phyloP scores from a whole-genome alignment of 2,888 invertebrate species.

The Polydrusus cervinus region DNA sequence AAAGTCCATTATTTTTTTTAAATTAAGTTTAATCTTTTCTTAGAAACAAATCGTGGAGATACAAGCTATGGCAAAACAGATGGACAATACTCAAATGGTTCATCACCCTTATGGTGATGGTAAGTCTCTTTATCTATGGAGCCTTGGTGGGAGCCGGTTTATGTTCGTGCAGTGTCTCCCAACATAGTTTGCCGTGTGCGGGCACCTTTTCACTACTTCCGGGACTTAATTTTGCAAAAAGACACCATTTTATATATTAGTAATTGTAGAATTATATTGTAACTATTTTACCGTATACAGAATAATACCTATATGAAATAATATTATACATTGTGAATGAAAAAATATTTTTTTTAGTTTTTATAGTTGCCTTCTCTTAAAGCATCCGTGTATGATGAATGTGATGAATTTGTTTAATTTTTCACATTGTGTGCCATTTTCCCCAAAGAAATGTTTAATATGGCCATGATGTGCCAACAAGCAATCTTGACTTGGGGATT shows the following conservation, averaged over 20 bases:
- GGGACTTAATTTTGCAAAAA: conserved; percentile 46
- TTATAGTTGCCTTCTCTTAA: too few relatives aligned
- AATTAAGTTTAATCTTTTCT: not conserved
- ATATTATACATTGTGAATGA: too few relatives aligned
- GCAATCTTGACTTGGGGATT: too few relatives aligned
- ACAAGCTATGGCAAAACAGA: conserved; percentile 56
- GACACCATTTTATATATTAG: conserved; percentile 49
- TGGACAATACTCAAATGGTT: conserved; percentile 58
- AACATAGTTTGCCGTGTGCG: conserved; percentile 52
- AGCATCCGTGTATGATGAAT: too few relatives aligned
- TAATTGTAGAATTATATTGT: not conserved
- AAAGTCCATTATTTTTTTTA: too few relatives aligned
- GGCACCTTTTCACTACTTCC: conserved; percentile 54
- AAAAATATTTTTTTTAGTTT: too few relatives aligned
- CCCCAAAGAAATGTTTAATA: too few relatives aligned
- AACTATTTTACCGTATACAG: too few relatives aligned
- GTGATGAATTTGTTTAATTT: too few relatives aligned
- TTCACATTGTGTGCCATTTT: too few relatives aligned
- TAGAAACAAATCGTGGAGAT: conserved; percentile 43
- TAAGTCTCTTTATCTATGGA: conserved; percentile 59
- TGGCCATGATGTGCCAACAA: too few relatives aligned
- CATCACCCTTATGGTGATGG: conserved; percentile 57
- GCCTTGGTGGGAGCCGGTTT: conserved; percentile 60
- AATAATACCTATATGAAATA: too few relatives aligned
- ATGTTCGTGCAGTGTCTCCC: conserved; percentile 55